These are phyloP conservation scores for Carlito syrichta DNA, from an alignment of 2,113 vertebrate species.

Conservation along the genomic window DNA sequence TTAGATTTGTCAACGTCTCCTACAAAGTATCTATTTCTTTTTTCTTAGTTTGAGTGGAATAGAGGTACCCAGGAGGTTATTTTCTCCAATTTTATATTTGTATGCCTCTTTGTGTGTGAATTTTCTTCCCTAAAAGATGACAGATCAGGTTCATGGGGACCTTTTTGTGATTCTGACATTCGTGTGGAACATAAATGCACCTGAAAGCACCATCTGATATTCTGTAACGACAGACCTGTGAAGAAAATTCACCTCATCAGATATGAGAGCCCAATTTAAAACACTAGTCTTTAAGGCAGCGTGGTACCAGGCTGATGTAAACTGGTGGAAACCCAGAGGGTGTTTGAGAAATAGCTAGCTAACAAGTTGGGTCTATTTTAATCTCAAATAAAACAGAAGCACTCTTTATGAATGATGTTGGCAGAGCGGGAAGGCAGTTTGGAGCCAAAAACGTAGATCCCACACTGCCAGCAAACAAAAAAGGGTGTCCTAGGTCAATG, in stretches of 20 bases:
- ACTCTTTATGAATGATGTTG: background rate
- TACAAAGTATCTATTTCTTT: background rate
- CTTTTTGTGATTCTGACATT: background rate
- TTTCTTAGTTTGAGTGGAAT: background rate
- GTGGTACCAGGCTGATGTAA: background rate
- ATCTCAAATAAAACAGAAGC: background rate
- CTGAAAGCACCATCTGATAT: background rate
- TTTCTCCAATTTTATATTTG: background rate
- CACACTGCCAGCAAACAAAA: background rate
- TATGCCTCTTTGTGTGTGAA: background rate
- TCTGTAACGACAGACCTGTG: background rate
- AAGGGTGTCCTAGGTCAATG: background rate
- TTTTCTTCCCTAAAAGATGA: slow-evolving; percentile 12
- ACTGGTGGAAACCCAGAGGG: background rate
- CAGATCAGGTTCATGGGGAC: background rate
- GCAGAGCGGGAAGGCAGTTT: background rate
- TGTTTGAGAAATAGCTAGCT: background rate
- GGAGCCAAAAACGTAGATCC: background rate
- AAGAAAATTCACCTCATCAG: background rate
- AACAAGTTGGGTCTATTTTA: background rate
- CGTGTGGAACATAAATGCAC: background rate
- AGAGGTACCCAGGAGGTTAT: background rate
- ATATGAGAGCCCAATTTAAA: background rate
- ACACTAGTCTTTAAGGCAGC: background rate
- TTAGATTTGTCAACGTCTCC: background rate